Conservation (phyloP, 92 coral and sea anemone species). For the Phymanthus crucifer region DNA sequence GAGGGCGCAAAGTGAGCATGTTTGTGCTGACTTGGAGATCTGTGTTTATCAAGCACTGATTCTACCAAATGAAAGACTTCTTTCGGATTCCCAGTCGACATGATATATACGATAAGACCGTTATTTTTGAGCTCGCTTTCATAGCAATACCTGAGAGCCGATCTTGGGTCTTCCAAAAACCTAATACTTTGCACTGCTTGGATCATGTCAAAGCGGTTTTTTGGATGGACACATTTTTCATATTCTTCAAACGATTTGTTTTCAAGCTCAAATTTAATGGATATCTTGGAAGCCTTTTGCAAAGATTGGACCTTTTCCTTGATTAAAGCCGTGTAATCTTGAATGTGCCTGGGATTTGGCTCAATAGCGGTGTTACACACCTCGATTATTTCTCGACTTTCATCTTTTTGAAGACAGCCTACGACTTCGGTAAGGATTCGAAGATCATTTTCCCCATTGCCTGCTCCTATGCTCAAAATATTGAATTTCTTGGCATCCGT, state of each 20-base stretch:
- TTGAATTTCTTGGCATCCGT: not conserved
- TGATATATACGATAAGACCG: not conserved
- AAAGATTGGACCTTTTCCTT: not conserved
- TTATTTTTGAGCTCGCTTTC: not conserved
- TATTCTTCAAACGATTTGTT: not conserved
- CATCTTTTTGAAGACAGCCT: not conserved
- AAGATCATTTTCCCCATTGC: not conserved
- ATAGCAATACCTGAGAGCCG: not conserved
- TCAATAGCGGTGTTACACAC: not conserved
- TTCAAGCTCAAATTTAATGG: not conserved
- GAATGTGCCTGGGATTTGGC: not conserved
- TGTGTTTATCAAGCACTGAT: not conserved
- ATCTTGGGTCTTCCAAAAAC: not conserved
- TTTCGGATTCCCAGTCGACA: not conserved
- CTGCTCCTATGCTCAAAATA: not conserved
- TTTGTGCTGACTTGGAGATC: too few relatives aligned
- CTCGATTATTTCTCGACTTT: not conserved
- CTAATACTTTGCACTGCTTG: not conserved
- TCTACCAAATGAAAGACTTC: not conserved
- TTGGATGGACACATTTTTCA: not conserved
- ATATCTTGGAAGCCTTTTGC: not conserved
- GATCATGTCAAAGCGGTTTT: not conserved
- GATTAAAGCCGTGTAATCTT: too few relatives aligned
- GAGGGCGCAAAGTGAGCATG: too few relatives aligned
- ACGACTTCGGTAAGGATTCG: not conserved